Base-by-base conservation (phyloP, 2,113 vertebrate genomes). In the Laticauda colubrina region DNA sequence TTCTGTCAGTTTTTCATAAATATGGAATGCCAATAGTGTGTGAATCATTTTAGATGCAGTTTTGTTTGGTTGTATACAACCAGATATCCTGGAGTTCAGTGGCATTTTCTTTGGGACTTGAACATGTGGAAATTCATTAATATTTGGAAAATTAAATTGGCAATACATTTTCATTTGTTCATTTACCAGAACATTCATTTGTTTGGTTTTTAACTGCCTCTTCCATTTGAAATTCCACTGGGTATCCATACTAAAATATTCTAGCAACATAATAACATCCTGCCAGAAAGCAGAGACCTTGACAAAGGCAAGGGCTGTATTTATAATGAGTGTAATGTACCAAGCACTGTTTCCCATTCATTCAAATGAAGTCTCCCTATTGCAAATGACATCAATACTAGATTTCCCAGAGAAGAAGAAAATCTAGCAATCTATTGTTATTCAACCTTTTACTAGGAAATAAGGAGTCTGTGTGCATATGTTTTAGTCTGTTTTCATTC, bases 271-370 rank as follows among this genome's bases (percentile, higher is more conserved):
- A 8, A 0, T 92, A 90, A 57, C 94, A 93, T 95, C 39, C 3
- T 91, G 34, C 51, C 69, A 95, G 91, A 75, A 91, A 93, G 29
- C 24, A 91, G 29, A 90, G 55, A 93, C 45, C 93, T 93, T 29
- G 14, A 87, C 29, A 64, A 93, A 90, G 12, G 48, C 95, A 87
- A 95, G 0, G 69, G 94, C 88, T 93, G 53, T 92, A 51, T 92
- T 88, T 55, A 59, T 88, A 92, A 92, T 43, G 91, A 92, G 48
- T 12, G 12, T 57, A 92, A 92, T 91, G 21, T 88, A 88, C 57
- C 57, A 87, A 48, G 7, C 48, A 51, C 34, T 43, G n/a, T 7
- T 55, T 92, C 59, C 59, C 21, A 23, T 92, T 69, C 48, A 88
- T 69, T 92, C n/a, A 11, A 88, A 69, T 54, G 86, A 92, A 64